Base-by-base conservation (phyloP, 2,113 vertebrate species). In the Notothenia coriiceps region DNA sequence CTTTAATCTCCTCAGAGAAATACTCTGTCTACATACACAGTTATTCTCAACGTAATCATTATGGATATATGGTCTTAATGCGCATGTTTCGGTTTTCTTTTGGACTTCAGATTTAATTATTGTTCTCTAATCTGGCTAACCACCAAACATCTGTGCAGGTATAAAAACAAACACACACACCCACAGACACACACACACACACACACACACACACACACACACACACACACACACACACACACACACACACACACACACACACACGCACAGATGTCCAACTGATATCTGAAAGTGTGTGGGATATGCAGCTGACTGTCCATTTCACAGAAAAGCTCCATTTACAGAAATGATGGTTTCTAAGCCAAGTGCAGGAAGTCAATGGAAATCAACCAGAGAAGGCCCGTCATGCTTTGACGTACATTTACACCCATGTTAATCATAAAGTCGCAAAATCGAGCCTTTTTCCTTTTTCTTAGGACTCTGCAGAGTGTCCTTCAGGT, bases 1-100 rank as follows among this genome's bases (percentile, higher is more conserved):
- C 92, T 92, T 91, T 92, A 93, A 93, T 93, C 90, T 89, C 88
- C 88, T 89, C 86, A 87, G 83, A 91, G 88, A 79, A 88, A 91
- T 90, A 74, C 72, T 82, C 74, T 82, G 73, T 81, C 80, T 79
- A 70, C 84, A 86, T 87, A 86, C 86, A 82, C 22, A 50, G 62
- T 84, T 83, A 90, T 88, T 84, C 79, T 85, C 81, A 70, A 81
- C 70, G 72, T 91, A 89, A 92, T 90, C 83, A 79, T 88, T 85
- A 84, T 74, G 69, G 88, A 79, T 86, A 60, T 80, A 83, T 71
- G 68, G 51, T 86, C 64, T 76, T 81, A 88, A 92, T 86, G 81
- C 70, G 69, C 81, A 86, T 46, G 64, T 87, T 87, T 89, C 14
- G 59, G 85, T 84, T 80, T 83, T 83, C 40, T 82, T 78, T 83